Evolutionary conservation across 1,140 invertebrate genomes (phyloP).

Genomic region (Cydia pomonella): DNA sequence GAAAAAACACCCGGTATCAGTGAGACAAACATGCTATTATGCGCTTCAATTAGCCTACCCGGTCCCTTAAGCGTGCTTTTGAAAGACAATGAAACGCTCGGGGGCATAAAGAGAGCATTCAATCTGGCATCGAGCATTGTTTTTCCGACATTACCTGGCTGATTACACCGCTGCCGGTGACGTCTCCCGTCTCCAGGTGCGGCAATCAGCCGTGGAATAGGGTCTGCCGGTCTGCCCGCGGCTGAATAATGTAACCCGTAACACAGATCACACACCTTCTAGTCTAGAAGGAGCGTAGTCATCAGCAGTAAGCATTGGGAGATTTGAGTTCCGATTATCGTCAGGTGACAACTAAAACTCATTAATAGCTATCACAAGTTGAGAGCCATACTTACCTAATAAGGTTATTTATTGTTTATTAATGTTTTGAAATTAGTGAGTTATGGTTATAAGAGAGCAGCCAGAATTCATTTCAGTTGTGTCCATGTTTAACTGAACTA

Average conservation of each 20-base stretch:
- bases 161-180: constrained; percentile 64
- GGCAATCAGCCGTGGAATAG: constrained; percentile 69
- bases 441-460: too few relatives aligned
- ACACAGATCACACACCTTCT: not conserved
- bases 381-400: too few relatives aligned
- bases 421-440: too few relatives aligned
- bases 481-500: too few relatives aligned
- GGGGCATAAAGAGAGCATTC: constrained; percentile 39
- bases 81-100: constrained; percentile 6
- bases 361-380: too few relatives aligned
- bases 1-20: not conserved
- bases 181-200: constrained; percentile 54
- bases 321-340: too few relatives aligned
- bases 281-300: not conserved
- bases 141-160: constrained; percentile 67
- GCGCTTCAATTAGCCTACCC: constrained; percentile 1
- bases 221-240: constrained; percentile 44
- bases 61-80: not conserved
- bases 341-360: too few relatives aligned
- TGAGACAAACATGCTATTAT: not conserved
- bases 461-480: too few relatives aligned
- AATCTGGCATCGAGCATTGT: constrained; percentile 61
- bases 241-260: constrained; percentile 58
- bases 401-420: too few relatives aligned
- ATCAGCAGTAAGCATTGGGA: too few relatives aligned